phyloP scores from a whole-genome alignment of 2,888 invertebrate species.

The Nysson spinosus region DNA sequence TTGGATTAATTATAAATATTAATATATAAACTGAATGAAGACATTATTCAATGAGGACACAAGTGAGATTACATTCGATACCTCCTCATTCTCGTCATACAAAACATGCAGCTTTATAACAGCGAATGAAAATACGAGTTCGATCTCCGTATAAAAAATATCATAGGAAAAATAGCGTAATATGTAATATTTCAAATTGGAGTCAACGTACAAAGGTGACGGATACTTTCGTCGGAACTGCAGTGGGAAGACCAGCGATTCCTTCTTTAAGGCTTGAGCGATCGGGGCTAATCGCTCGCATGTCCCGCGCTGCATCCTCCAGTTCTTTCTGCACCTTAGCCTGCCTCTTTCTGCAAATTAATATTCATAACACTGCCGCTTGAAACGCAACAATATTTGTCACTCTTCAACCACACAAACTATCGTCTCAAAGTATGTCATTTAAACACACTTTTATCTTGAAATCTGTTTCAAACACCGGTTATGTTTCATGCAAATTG shows the following conservation, averaged over 20 bases:
- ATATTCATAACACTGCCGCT: conserved; percentile 51
- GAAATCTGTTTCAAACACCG: conserved; percentile 2
- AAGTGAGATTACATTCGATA: conserved; percentile 8
- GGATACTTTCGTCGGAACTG: conserved; percentile 84
- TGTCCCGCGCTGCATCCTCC: conserved; percentile 93
- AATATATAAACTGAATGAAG: no score
- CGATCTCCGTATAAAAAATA: conserved; percentile 28
- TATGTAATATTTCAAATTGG: conserved; percentile 47
- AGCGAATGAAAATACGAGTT: conserved; percentile 36
- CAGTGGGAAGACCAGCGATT: conserved; percentile 70
- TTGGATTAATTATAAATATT: no score
- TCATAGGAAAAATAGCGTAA: conserved; percentile 23
- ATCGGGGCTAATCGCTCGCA: conserved; percentile 79
- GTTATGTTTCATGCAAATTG: conserved; percentile 44
- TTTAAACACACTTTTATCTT: conserved; percentile 15
- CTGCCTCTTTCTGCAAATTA: conserved; percentile 86
- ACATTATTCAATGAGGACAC: no score
- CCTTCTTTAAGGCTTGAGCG: conserved; percentile 79
- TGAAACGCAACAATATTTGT: conserved; percentile 9
- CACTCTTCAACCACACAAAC: not conserved
- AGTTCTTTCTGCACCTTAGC: conserved; percentile 93
- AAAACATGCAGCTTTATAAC: conserved; percentile 49
- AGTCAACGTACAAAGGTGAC: conserved; percentile 86
- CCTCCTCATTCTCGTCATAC: conserved; percentile 18
- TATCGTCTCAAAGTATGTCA: conserved; percentile 7